These are phyloP conservation scores for Gymnobelideus leadbeateri DNA, from an alignment of 2,113 vertebrate genomes.

Conservation along the genomic window DNA sequence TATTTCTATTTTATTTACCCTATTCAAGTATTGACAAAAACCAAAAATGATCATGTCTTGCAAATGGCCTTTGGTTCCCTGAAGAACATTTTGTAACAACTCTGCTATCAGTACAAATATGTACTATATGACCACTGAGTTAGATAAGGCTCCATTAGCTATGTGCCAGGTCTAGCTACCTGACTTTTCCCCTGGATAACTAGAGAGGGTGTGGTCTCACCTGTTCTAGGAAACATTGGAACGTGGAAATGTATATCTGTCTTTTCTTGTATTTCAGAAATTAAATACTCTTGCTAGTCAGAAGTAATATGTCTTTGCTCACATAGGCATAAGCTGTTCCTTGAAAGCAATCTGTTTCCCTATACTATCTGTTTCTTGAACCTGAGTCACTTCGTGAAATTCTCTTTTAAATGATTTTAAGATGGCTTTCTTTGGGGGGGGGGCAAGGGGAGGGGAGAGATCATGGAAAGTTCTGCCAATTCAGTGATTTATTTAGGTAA, in stretches of 20 bases:
- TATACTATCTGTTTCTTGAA: not conserved
- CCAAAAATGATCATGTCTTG: not conserved
- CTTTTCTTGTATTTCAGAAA: conserved; percentile 5
- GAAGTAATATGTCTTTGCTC: not conserved
- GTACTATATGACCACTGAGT: not conserved
- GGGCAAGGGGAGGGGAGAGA: not conserved
- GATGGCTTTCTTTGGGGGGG: not conserved
- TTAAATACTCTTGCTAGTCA: not conserved
- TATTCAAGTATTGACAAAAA: not conserved
- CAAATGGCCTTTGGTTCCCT: not conserved
- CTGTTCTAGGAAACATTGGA: not conserved
- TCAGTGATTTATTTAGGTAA: not conserved
- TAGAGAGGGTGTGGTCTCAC: not conserved
- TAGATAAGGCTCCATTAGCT: too few relatives aligned
- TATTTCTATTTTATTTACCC: not conserved
- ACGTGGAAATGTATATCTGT: rapidly evolving
- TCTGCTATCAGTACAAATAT: not conserved
- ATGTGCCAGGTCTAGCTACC: not conserved
- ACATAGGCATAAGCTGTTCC: not conserved
- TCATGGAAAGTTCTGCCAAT: not conserved
- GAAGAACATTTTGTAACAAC: not conserved
- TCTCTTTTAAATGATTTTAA: not conserved
- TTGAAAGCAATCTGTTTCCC: not conserved
- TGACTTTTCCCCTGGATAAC: not conserved
- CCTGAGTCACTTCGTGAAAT: not conserved